phyloP scores from a whole-genome alignment of 64 coral and sea anemone species.

The Stichodactyla mertensii region DNA sequence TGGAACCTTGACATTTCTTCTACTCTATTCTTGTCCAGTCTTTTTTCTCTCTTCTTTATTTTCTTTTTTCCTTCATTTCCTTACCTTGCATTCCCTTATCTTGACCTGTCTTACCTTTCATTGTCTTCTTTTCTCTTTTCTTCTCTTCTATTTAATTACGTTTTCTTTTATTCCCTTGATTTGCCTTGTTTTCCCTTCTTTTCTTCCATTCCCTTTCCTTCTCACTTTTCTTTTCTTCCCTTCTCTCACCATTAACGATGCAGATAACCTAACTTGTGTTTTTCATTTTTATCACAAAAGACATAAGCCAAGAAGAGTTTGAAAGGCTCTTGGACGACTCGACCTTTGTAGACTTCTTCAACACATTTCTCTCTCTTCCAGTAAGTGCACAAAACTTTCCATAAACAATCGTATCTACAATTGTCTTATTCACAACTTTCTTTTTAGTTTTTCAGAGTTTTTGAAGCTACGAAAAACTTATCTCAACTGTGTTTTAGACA shows the following conservation, averaged over 20 bases:
- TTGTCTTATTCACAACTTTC: not conserved
- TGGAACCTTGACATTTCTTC: no score
- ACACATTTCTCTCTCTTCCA: conserved; percentile 56
- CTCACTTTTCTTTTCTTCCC: not conserved
- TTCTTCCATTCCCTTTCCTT: not conserved
- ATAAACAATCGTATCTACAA: not conserved
- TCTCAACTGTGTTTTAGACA: no score
- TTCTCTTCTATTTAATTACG: not conserved
- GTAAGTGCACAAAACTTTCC: not conserved
- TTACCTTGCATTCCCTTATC: no score
- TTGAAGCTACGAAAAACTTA: not conserved
- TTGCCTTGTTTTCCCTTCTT: not conserved
- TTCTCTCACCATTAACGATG: not conserved
- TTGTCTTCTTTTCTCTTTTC: not conserved
- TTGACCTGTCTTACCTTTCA: not conserved
- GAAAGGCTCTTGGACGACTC: conserved; percentile 36
- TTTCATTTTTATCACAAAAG: not conserved
- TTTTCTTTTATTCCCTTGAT: no score
- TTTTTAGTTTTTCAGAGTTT: not conserved
- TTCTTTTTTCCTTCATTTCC: no score
- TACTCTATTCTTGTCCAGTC: no score
- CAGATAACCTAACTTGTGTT: not conserved
- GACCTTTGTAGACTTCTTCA: conserved; percentile 51
- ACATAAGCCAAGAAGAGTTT: conserved; percentile 44
- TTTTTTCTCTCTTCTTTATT: no score